These are phyloP conservation scores for Pteropus rufus DNA, from an alignment of 2,797 vertebrate species.

Conservation along the genomic window DNA sequence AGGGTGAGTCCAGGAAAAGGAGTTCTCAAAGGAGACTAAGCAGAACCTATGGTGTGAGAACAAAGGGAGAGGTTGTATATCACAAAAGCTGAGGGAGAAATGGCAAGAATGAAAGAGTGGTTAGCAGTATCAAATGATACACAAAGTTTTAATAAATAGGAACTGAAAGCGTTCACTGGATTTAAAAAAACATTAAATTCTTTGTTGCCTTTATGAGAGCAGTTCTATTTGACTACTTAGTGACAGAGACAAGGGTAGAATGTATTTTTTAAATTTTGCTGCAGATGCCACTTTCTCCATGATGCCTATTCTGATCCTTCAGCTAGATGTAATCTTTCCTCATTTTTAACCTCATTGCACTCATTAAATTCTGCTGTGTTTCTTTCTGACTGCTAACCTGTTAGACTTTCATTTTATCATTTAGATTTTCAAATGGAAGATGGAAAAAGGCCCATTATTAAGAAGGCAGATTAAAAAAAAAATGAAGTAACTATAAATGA, in stretches of 20 bases:
- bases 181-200: background rate
- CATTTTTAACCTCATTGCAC: background rate
- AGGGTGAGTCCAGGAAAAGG: background rate
- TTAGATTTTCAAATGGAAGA: slow-evolving; percentile 27
- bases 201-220: background rate
- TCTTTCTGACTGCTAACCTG: background rate
- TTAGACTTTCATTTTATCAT: background rate
- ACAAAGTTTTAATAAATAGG: background rate
- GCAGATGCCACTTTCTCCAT: background rate
- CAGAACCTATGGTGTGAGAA: background rate
- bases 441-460: background rate
- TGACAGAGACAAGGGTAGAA: background rate
- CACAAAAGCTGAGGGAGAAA: background rate
- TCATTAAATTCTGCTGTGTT: background rate
- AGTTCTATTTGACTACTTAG: background rate
- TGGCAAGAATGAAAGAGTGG: background rate
- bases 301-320: background rate
- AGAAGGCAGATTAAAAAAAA: background rate
- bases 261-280: background rate
- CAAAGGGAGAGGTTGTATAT: background rate
- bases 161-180: background rate
- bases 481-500: background rate
- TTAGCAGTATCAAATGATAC: background rate
- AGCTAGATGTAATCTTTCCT: background rate
- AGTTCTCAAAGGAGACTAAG: background rate